phyloP scores from a whole-genome alignment of 2,888 invertebrate species.

The Agrochola lychnidis region DNA sequence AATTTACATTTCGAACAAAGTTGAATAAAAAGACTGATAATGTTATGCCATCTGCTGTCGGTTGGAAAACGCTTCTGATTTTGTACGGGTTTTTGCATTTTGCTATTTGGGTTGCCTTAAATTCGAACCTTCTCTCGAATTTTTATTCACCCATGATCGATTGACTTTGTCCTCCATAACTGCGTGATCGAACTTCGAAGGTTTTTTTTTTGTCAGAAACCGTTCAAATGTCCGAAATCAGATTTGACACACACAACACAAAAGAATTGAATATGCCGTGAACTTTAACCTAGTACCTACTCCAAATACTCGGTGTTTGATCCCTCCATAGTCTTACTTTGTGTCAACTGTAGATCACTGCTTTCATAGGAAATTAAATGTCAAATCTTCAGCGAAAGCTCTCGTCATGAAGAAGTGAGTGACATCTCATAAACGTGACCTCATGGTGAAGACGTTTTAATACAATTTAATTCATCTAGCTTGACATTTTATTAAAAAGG shows the following conservation, averaged over 20 bases:
- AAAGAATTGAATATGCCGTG: slow-evolving; percentile 5
- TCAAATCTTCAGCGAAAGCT: slow-evolving; percentile 6
- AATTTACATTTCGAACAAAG: slow-evolving; percentile 1
- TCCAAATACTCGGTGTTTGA: background rate
- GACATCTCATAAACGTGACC: slow-evolving; percentile 28
- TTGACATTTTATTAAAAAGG: slow-evolving; percentile 10
- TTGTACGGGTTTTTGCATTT: slow-evolving; percentile 8
- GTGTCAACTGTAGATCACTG: background rate
- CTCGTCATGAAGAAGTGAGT: background rate
- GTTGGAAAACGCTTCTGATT: background rate
- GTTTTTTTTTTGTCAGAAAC: background rate
- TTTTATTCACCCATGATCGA: slow-evolving; percentile 8
- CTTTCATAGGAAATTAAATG: slow-evolving; percentile 43
- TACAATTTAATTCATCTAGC: background rate
- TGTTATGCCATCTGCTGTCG: slow-evolving; percentile 41
- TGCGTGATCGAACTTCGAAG: slow-evolving; percentile 38
- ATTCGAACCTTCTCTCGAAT: background rate
- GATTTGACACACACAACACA: background rate
- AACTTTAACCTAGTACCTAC: background rate
- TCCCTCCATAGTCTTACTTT: background rate
- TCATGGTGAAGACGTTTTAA: slow-evolving; percentile 4
- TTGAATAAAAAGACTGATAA: slow-evolving; percentile 9
- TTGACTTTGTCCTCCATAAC: background rate
- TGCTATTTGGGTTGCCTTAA: background rate
- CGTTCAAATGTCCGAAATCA: background rate